These are phyloP conservation scores for Penelope pileata DNA, from an alignment of 2,113 vertebrate species.

Conservation along the genomic window DNA sequence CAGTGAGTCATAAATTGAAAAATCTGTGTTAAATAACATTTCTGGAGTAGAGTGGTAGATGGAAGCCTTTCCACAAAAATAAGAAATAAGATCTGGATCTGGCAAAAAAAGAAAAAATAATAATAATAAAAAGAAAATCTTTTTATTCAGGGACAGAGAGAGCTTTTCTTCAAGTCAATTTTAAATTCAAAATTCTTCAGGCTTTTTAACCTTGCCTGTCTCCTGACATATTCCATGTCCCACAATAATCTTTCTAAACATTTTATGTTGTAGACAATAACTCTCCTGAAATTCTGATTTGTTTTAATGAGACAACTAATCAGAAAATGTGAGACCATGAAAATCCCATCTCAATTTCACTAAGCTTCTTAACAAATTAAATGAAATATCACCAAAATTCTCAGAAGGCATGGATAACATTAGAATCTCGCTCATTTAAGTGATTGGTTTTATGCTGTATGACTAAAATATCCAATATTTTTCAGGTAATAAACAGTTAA, in stretches of 20 bases:
- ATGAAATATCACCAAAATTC: neutral
- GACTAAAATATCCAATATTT: neutral
- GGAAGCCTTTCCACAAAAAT: neutral
- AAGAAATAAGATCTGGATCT: neutral
- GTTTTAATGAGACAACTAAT: neutral
- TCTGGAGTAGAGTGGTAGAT: neutral
- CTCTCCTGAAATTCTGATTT: neutral
- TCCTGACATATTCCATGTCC: neutral
- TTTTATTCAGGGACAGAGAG: neutral
- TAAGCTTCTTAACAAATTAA: neutral
- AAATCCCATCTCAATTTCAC: slow-evolving; percentile 29
- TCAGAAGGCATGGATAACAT: neutral
- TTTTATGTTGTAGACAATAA: neutral
- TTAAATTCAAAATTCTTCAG: neutral
- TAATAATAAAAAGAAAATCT: neutral
- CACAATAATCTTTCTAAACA: neutral
- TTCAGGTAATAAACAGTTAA: neutral
- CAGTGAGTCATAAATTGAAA: neutral
- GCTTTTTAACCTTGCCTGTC: neutral
- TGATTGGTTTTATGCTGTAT: accelerated
- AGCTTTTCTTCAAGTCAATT: neutral
- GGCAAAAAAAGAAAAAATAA: neutral
- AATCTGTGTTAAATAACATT: neutral
- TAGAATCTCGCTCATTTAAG: neutral
- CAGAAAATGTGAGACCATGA: neutral